A percentile compares a stretch with the other conserved stretches of the same genome.
Conservation (phyloP, 2,797 vertebrate species). For the Paguma larvata region DNA sequence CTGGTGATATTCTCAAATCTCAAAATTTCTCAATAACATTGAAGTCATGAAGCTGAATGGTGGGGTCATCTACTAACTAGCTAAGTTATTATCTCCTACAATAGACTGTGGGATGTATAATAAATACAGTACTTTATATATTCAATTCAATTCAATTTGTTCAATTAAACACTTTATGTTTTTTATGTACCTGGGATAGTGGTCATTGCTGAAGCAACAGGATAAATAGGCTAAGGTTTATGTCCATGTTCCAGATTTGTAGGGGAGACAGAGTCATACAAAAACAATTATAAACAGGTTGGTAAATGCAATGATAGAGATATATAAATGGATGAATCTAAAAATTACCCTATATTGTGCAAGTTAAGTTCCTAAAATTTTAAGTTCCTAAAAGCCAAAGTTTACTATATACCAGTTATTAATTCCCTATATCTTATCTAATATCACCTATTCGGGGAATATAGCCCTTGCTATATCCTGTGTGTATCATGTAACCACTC, state of each 20-base stretch:
- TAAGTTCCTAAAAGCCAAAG: background rate
- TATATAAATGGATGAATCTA: background rate
- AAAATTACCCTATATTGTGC: background rate
- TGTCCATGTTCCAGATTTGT: background rate
- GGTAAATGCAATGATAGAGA: background rate
- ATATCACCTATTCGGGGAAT: background rate
- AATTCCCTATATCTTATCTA: background rate
- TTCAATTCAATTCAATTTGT: background rate
- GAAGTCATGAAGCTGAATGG: background rate
- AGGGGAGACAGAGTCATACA: background rate
- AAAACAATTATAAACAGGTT: background rate
- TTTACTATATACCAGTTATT: background rate
- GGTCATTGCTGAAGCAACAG: background rate
- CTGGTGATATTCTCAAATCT: background rate
- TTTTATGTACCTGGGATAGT: background rate
- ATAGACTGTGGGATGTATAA: background rate
- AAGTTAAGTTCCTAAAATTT: constrained; percentile 8
- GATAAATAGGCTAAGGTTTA: background rate
- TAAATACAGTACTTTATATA: background rate
- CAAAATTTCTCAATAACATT: background rate
- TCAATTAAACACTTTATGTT: constrained; percentile 22
- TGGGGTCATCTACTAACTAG: background rate
- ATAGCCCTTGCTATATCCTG: background rate
- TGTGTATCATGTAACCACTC: background rate
- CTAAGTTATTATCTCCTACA: background rate